These are phyloP conservation scores for Trididemnum nubilum DNA, from an alignment of 23 tunicate genomes.

Conservation along the genomic window DNA sequence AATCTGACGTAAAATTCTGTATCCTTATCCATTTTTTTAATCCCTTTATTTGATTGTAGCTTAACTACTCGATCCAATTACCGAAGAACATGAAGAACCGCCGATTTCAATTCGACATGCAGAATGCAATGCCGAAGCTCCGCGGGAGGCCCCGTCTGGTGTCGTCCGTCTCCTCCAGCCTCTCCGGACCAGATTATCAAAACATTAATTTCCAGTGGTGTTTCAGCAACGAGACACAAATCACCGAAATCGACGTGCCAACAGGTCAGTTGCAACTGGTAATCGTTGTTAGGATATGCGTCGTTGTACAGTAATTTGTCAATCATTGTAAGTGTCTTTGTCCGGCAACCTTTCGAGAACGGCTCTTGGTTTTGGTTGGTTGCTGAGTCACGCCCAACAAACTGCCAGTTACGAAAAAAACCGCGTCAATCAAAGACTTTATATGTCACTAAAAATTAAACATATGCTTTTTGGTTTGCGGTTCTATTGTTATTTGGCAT, in stretches of 20 bases:
- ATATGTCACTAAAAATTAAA: too few species aligned
- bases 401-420: too few species aligned
- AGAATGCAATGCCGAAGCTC: constrained; percentile 34
- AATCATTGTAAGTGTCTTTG: too few species aligned
- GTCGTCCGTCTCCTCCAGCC: background rate
- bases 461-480: too few species aligned
- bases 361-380: too few species aligned
- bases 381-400: too few species aligned
- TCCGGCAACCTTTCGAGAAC: too few species aligned
- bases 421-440: too few species aligned
- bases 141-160: background rate
- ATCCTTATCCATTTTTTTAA: background rate
- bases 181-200: background rate
- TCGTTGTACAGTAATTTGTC: too few species aligned
- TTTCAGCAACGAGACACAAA: constrained; percentile 27
- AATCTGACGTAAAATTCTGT: background rate
- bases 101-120: background rate
- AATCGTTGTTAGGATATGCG: too few species aligned
- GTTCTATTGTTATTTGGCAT: too few species aligned
- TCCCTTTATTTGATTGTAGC: constrained; percentile 20
- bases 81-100: constrained; percentile 1
- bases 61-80: constrained; percentile 45
- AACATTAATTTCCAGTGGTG: background rate
- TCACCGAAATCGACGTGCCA: background rate
- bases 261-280: background rate